phyloP scores from a whole-genome alignment of 2,113 vertebrate species.

The Sturnus vulgaris region DNA sequence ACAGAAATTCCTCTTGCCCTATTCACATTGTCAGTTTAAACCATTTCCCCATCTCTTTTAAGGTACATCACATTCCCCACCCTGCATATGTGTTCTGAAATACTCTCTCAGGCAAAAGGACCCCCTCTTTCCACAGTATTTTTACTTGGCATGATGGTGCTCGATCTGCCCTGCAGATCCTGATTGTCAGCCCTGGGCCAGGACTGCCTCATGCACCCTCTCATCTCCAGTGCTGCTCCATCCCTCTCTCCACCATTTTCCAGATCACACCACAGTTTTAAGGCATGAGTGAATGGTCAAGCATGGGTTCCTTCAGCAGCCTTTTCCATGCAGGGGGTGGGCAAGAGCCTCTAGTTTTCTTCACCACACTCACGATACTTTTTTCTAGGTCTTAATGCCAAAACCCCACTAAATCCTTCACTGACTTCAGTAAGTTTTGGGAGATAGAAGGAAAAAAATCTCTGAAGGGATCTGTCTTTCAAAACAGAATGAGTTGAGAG shows the following conservation, averaged over 20 bases:
- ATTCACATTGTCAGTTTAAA: background rate
- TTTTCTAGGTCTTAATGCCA: background rate
- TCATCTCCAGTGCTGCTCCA: accelerated
- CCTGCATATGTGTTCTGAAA: background rate
- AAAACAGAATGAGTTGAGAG: background rate
- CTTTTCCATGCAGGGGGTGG: background rate
- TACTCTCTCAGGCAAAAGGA: background rate
- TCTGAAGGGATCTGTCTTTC: background rate
- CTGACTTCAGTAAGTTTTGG: background rate
- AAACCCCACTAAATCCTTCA: background rate
- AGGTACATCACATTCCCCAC: accelerated
- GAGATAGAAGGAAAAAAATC: background rate
- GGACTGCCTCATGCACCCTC: accelerated
- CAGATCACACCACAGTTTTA: background rate
- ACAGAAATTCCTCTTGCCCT: background rate
- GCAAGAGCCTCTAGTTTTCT: background rate
- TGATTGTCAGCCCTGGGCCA: accelerated
- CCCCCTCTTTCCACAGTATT: background rate
- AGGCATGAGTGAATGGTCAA: background rate
- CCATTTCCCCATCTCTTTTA: background rate
- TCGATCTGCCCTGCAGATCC: accelerated
- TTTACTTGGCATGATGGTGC: background rate
- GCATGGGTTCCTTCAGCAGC: background rate
- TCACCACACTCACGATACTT: background rate
- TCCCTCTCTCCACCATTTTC: background rate